Conservation (phyloP, 2,797 vertebrate genomes). For the Myripristis murdjan region DNA sequence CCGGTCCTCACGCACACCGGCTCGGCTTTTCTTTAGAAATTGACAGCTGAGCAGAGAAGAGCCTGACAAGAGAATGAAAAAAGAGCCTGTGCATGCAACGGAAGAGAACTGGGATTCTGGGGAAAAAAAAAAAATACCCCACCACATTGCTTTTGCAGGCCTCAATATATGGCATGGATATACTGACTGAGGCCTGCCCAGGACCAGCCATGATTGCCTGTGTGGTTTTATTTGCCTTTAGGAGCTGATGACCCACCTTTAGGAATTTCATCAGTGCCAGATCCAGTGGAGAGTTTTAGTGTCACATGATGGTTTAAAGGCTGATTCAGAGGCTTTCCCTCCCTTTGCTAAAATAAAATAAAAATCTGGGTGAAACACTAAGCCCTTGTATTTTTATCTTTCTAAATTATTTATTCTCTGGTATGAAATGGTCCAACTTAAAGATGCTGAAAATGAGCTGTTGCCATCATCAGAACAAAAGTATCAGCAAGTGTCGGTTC, state of each 20-base stretch:
- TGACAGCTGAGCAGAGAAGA: constrained; percentile 46
- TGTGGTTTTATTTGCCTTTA: constrained; percentile 30
- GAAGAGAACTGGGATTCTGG: constrained; percentile 3
- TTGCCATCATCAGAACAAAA: constrained; percentile 17
- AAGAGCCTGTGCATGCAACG: constrained; percentile 18
- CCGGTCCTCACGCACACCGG: constrained; percentile 16
- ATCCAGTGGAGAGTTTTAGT: neutral
- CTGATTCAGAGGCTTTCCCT: too few species aligned
- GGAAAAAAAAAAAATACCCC: too few species aligned
- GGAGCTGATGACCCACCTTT: constrained; percentile 26
- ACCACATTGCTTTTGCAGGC: constrained; percentile 42
- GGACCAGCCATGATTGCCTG: constrained; percentile 19
- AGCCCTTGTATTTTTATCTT: too few species aligned
- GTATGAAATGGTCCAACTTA: too few species aligned
- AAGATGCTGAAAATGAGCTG: neutral
- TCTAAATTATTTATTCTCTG: too few species aligned
- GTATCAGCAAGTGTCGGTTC: neutral
- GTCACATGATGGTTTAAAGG: neutral
- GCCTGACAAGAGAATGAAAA: neutral
- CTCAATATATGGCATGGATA: constrained; percentile 29
- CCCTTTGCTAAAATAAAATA: too few species aligned
- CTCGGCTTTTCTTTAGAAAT: constrained; percentile 9
- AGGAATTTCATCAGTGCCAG: constrained; percentile 2
- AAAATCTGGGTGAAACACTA: too few species aligned
- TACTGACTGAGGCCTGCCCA: constrained; percentile 55